Conservation (phyloP, 1,140 invertebrate genomes). For the Euwallacea similis region DNA sequence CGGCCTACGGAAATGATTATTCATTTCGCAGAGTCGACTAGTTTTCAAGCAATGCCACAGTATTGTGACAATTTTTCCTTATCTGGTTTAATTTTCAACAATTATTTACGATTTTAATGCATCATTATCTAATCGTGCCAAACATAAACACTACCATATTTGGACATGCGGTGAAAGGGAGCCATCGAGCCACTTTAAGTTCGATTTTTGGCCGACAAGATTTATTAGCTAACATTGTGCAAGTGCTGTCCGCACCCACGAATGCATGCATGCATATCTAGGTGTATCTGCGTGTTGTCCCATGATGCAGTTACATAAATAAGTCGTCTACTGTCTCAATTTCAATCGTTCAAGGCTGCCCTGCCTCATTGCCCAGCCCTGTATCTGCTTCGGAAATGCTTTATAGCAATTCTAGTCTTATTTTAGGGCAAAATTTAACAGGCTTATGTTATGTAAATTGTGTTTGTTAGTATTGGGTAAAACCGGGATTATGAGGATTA, state of each 20-base stretch:
- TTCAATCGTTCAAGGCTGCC: conserved; percentile 8
- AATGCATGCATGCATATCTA: neutral
- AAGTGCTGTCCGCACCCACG: neutral
- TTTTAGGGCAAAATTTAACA: too few species aligned
- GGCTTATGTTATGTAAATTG: too few species aligned
- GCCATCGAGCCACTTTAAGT: neutral
- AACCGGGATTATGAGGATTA: too few species aligned
- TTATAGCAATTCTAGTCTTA: too few species aligned
- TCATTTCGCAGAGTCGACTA: neutral
- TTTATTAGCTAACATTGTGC: neutral
- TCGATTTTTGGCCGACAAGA: neutral
- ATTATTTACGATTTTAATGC: neutral
- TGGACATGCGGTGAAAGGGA: neutral
- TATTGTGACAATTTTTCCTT: neutral
- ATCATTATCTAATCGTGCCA: conserved; percentile 1
- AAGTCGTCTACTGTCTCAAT: neutral
- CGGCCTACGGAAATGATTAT: conserved; percentile 4
- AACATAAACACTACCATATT: neutral
- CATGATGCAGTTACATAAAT: conserved; percentile 1
- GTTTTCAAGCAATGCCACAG: neutral
- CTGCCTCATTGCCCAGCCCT: neutral
- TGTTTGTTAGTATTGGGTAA: too few species aligned
- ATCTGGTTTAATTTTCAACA: neutral
- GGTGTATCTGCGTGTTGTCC: neutral
- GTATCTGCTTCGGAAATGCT: too few species aligned